Conservation (phyloP, 2,888 invertebrate species). For the Tholera decimalis region DNA sequence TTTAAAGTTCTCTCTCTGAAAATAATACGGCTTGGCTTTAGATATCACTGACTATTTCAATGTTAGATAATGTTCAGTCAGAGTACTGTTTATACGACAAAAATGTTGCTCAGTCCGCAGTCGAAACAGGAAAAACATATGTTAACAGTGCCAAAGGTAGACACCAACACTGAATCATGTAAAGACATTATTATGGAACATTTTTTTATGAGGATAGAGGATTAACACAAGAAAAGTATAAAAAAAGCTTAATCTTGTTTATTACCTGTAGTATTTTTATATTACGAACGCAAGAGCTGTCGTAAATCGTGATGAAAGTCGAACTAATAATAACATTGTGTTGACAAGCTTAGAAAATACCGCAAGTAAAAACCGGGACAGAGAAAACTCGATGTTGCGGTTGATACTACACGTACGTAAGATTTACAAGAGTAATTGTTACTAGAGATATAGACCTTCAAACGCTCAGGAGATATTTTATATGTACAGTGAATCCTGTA, state of each 20-base stretch:
- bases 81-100: constrained; percentile 73
- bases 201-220: background rate
- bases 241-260: background rate
- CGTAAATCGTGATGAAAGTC: constrained; percentile 22
- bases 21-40: background rate
- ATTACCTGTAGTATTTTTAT: background rate
- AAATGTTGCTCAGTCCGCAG: constrained; percentile 73
- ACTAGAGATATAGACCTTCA: background rate
- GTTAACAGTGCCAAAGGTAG: constrained; percentile 71
- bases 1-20: no score
- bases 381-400: constrained; percentile 41
- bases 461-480: background rate
- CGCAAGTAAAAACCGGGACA: constrained; percentile 29
- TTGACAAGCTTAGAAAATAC: constrained; percentile 48
- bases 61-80: constrained; percentile 74
- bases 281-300: background rate
- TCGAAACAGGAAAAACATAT: constrained; percentile 75
- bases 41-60: constrained; percentile 37
- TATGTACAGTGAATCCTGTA: background rate
- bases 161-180: constrained; percentile 13
- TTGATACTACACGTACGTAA: constrained; percentile 31
- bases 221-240: background rate
- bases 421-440: constrained; percentile 9
- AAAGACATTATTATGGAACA: background rate
- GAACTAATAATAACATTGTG: constrained; percentile 31